Evolutionary conservation across 2,113 vertebrate species (phyloP).

Genomic region (Natator depressus): DNA sequence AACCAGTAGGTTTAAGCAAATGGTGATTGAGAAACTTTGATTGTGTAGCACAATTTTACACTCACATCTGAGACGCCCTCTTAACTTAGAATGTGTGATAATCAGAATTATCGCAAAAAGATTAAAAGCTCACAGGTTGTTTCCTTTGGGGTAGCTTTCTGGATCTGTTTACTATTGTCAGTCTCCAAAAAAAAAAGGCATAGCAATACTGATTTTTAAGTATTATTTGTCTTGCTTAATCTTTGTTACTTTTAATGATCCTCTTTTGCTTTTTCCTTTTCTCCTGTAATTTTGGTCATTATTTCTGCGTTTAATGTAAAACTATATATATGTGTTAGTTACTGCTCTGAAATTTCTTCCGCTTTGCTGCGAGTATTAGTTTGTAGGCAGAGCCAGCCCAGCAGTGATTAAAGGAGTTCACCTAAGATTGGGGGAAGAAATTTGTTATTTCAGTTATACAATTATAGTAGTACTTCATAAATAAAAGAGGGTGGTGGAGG

Average conservation of each 20-base stretch:
- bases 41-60: conserved; percentile 33
- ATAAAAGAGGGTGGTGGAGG: too few species aligned
- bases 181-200: not conserved
- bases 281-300: conserved; percentile 6
- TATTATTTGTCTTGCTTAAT: conserved; percentile 45
- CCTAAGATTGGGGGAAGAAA: too few species aligned
- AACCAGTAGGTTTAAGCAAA: too few species aligned
- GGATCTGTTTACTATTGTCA: conserved; percentile 55
- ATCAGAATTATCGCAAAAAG: conserved; percentile 30
- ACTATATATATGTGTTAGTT: not conserved
- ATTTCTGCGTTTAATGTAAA: conserved; percentile 26
- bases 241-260: conserved; percentile 45
- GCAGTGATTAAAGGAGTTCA: not conserved
- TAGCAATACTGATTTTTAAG: too few species aligned
- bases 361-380: too few species aligned
- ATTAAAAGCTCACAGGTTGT: conserved; percentile 3
- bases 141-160: conserved; percentile 50
- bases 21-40: not conserved
- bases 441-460: too few species aligned
- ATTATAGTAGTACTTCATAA: too few species aligned
- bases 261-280: conserved; percentile 25
- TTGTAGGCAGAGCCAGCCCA: not conserved
- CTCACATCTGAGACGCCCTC: not conserved
- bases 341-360: not conserved
- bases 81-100: conserved; percentile 37